Base-by-base conservation (phyloP, 2,113 vertebrate species). In the Menidia beryllina region DNA sequence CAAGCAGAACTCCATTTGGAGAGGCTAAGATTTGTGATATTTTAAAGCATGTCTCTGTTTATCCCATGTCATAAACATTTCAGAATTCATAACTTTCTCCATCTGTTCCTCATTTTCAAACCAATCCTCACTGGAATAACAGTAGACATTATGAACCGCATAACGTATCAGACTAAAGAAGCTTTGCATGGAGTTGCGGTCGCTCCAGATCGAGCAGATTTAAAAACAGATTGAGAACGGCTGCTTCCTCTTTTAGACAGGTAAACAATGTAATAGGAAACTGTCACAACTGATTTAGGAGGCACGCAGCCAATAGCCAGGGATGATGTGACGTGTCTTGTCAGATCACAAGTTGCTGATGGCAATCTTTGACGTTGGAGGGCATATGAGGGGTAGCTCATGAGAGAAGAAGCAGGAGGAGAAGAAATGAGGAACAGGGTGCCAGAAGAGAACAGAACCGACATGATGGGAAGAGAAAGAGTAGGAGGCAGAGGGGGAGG, bases 31-130 rank as follows among this genome's bases (percentile, higher is more conserved):
- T 81, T 82, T 79, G 75, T 55, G 81, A 83, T 84, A 75, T 89
- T 89, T 80, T 79, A 80, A 84, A 85, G 88, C 68, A 41, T 74
- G 75, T 21, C 56, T 47, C 39, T 92, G 90, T 89, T 90, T 91
- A 91, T 89, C 77, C 77, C 30, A 68, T 81, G 81, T 86, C 87
- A 88, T 93, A 92, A 92, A 92, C 91, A 93, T 91, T 82, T 88
- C 85, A 88, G 72, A 82, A 77, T 89, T 83, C 57, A 88, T 86
- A 88, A 86, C 86, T 76, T 72, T 78, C 50, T 78, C 86, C 92
- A 93, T 91, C 84, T 92, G 91, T 77, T 88, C 64, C 66, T 88
- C 64, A 21, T 92, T 90, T 65, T 76, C 76, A 34, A 72, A 69
- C 45, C 75, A 86, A 82, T 79, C 79, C 77, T 89, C 79, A 34